Evolutionary conservation across 2,888 invertebrate genomes (phyloP).

Genomic region (Pseudolycoriella hygida): DNA sequence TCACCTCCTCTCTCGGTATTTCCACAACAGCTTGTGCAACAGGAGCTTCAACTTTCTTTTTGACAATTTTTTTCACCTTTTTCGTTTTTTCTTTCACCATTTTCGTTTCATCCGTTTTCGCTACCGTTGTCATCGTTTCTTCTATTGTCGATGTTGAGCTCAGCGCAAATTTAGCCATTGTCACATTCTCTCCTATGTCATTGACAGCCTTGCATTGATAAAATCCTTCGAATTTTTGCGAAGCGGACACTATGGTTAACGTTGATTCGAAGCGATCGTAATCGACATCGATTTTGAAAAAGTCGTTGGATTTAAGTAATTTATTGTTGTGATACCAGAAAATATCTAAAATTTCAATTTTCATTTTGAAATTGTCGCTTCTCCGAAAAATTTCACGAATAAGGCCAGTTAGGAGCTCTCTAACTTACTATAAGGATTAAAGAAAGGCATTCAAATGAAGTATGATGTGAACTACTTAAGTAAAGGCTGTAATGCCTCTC

Average conservation of each 20-base stretch:
- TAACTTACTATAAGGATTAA: too few species aligned
- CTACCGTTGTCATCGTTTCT: neutral
- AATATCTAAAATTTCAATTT: conserved; percentile 39
- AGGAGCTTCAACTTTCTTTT: conserved; percentile 19
- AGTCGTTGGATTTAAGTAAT: conserved; percentile 54
- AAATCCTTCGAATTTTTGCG: conserved; percentile 48
- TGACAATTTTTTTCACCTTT: conserved; percentile 18
- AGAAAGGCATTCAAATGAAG: too few species aligned
- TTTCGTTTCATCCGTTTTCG: conserved; percentile 15
- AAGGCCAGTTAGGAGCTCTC: neutral
- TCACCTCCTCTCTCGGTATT: neutral
- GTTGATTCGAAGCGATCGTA: conserved; percentile 46
- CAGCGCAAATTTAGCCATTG: conserved; percentile 61
- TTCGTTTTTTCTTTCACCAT: conserved; percentile 29
- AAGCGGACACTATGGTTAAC: conserved; percentile 47
- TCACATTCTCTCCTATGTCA: conserved; percentile 62
- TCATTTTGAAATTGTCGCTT: neutral
- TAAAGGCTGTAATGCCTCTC: too few species aligned
- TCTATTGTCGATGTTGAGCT: conserved; percentile 23
- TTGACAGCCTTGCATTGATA: conserved; percentile 76
- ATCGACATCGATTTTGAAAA: conserved; percentile 45
- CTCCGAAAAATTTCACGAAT: too few species aligned
- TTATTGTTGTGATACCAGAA: conserved; percentile 76
- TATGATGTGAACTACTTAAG: too few species aligned
- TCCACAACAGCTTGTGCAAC: too few species aligned